Conservation (phyloP, 35 echinoderm and acorn worm genomes). For the Ptychodera flava region DNA sequence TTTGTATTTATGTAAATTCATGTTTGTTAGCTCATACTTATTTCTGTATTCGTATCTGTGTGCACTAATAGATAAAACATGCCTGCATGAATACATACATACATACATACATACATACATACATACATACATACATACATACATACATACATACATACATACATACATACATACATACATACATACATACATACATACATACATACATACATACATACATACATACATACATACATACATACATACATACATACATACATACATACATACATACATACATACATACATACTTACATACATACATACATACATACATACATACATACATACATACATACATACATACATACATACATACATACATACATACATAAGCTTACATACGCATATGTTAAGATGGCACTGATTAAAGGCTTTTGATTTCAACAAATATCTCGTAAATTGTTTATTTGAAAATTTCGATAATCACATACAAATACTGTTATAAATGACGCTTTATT, state of each 20-base stretch:
- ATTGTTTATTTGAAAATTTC: no score
- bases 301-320: background rate
- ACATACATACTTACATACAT: background rate
- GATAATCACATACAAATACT: no score
- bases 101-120: background rate
- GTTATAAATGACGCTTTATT: no score
- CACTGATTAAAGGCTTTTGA: no score
- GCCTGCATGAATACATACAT: background rate
- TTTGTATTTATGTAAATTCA: no score
- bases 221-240: background rate
- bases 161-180: conserved; percentile 2
- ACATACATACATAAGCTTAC: background rate
- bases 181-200: conserved; percentile 2
- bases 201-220: background rate
- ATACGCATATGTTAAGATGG: no score
- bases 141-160: conserved; percentile 2
- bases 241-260: background rate
- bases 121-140: background rate
- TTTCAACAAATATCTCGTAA: no score
- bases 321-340: background rate
- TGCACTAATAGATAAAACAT: no score
- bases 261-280: background rate
- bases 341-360: background rate
- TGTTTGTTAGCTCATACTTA: no score
- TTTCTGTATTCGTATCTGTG: no score